Evolutionary conservation across 2,888 invertebrate species (phyloP), one percentile per base, ranked within the genome.

Genomic region (Stenolophus ochropezus): DNA sequence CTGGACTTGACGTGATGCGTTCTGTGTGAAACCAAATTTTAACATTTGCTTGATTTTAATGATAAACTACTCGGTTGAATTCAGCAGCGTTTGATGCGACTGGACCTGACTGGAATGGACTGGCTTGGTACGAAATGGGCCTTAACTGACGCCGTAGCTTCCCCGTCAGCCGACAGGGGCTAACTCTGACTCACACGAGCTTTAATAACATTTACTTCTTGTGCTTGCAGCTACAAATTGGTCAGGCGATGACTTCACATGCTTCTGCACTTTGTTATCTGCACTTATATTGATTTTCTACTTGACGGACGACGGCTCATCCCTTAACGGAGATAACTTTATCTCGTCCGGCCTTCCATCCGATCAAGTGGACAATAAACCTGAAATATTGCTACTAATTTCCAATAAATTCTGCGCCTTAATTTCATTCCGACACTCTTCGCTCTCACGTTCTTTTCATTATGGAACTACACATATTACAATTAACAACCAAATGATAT

Each of bases 181-280:
- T 42, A 8, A 42, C 33, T 42, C 33, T 23, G 73, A 20, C 21
- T 73, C 73, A 49, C 73, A 73, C 23, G 23, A 21, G 47, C 73
- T 73, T 49, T 73, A 49, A 49, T 73, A 49, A 73, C 73, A 49
- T 73, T 73, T 73, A 21, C 21, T 47, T 73, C 49, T 73, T 73
- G 21, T 49, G 71, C 65, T 65, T 65, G 65, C 65, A 69, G 65
- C 65, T 69, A 69, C 65, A 69, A 61, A 69, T 69, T 69, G 65
- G 65, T 33, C 65, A 27, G 65, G 18, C 33, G 65, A 69, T 69
- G 65, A 27, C 65, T 69, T 69, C 65, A 69, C 65, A 69, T 69
- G 65, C 33, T 33, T 69, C 65, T 69, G 65, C 65, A 69, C 65
- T 69, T 69, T 69, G 65, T 69, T 69, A 69, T 69, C 33, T 69